These are phyloP conservation scores for Caenorhabditis wallacei DNA, from an alignment of 2,888 invertebrate species.

Conservation along the genomic window DNA sequence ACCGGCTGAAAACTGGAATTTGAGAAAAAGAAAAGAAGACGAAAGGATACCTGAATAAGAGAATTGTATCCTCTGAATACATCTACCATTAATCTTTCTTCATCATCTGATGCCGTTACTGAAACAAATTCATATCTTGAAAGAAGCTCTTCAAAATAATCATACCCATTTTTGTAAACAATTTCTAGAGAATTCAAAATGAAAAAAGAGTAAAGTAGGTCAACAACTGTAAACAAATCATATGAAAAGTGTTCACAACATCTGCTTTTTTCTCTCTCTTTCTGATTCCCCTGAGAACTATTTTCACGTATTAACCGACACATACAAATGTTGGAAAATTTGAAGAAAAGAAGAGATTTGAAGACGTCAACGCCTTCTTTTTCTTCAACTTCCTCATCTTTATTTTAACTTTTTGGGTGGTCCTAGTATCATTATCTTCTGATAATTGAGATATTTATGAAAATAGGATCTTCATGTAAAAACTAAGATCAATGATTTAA, in stretches of 20 bases:
- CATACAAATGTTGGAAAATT: slow-evolving; percentile 22
- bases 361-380: slow-evolving; percentile 38
- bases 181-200: slow-evolving; percentile 4
- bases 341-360: slow-evolving; percentile 15
- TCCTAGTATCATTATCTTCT: slow-evolving; percentile 9
- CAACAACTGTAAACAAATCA: slow-evolving; percentile 45
- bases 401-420: slow-evolving; percentile 8
- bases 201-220: slow-evolving; percentile 11
- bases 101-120: slow-evolving; percentile 82
- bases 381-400: neutral
- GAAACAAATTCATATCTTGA: too few species aligned
- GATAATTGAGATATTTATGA: slow-evolving; percentile 16
- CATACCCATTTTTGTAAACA: slow-evolving; percentile 16
- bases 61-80: slow-evolving; percentile 85
- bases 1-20: slow-evolving; percentile 83
- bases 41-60: slow-evolving; percentile 83
- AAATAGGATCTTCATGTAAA: too few species aligned
- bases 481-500: too few species aligned
- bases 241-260: slow-evolving; percentile 24
- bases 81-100: slow-evolving; percentile 84
- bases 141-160: neutral
- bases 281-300: slow-evolving; percentile 34
- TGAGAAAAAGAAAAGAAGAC: too few species aligned
- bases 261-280: neutral
- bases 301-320: slow-evolving; percentile 56